These are phyloP conservation scores for Myanophis thanlyinensis DNA, from an alignment of 2,113 vertebrate species.

Conservation along the genomic window DNA sequence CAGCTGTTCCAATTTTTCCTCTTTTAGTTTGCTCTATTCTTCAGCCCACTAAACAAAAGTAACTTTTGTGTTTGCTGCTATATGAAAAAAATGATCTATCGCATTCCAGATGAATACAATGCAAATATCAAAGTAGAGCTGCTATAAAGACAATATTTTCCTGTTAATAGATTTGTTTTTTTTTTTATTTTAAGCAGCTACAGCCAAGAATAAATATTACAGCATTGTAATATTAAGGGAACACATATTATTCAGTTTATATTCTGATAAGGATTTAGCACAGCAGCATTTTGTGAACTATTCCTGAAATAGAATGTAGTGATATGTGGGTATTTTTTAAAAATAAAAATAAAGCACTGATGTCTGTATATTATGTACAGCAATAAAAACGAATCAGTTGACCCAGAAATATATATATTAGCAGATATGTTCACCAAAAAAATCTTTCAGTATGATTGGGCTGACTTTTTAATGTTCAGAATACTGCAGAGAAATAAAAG, in stretches of 20 bases:
- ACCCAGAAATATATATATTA: background rate
- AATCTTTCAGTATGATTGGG: background rate
- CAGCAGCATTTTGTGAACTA: background rate
- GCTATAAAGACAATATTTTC: background rate
- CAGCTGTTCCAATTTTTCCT: constrained; percentile 45
- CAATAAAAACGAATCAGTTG: background rate
- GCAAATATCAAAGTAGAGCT: background rate
- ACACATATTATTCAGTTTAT: background rate
- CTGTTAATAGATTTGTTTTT: background rate
- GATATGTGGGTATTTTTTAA: background rate
- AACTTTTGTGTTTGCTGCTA: background rate
- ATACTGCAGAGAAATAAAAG: background rate
- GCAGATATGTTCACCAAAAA: background rate
- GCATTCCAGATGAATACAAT: background rate
- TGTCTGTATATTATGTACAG: background rate
- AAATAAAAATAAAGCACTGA: background rate
- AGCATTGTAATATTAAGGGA: background rate
- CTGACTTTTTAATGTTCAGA: background rate
- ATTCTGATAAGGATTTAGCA: background rate
- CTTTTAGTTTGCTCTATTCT: constrained; percentile 21
- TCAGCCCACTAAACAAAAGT: constrained; percentile 19
- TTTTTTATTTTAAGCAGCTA: background rate
- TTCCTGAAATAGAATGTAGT: background rate
- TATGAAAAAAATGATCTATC: background rate
- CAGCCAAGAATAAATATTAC: background rate